Base-by-base conservation (phyloP, 2,888 invertebrate genomes). In the Athalia cordata region DNA sequence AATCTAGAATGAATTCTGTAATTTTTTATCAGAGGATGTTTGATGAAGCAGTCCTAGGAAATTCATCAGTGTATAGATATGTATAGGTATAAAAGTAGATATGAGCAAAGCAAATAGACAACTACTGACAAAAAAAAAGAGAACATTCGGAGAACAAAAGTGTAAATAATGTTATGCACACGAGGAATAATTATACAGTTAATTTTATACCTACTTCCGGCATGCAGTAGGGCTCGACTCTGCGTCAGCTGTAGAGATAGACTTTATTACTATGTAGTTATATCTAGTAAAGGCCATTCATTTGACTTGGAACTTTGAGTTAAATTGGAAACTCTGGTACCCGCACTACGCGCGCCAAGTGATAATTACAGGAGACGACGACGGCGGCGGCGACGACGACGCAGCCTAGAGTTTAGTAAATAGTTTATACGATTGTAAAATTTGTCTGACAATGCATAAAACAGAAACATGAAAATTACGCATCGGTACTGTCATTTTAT, bases 261-360 rank as follows among this genome's bases (percentile, higher is more conserved):
- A 72, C 57, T 57, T 45, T 57, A 47, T 47, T 9, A 9, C 13
- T 43, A 4, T 59, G 72, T 59, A 59, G 72, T 29, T 29, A 2
- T 29, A 29, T 5, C 45, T n/a, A 72, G 45, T 7, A 49, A 5
- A 47, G 47, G 15, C 29, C 52, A 59, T 72, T 72, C 59, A 59
- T 72, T 72, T 72, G 72, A 72, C 72, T 45, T 47, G 59, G n/a
- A 59, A 72, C 45, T 72, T 47, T 57, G 59, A 72, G 72, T 72
- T 72, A 72, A 72, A 59, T 72, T 57, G 47, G 59, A 72, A 29
- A 29, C 29, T 29, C 29, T 29, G 29, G 29, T 29, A 29, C 57
- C 59, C 13, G 72, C 5, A 52, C 5, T 59, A 57, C 72, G 59
- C 72, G 59, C 72, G 45, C 59, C 72, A 72, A 59, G 59, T 72